These are phyloP conservation scores for Euclidia mi DNA, from an alignment of 2,888 invertebrate species.

Conservation along the genomic window DNA sequence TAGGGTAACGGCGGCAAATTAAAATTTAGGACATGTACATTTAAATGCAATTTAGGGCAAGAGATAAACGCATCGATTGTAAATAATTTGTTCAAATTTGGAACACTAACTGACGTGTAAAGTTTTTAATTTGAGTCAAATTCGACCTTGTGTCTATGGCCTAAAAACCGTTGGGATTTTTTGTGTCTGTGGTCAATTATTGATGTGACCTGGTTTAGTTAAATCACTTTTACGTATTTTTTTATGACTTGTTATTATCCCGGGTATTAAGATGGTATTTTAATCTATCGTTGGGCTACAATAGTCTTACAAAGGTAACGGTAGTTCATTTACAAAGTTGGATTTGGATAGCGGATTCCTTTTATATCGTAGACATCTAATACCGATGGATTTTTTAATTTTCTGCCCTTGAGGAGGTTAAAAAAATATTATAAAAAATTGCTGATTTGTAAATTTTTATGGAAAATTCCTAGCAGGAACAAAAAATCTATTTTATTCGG, in stretches of 20 bases:
- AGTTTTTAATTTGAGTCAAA: constrained; percentile 4
- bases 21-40: constrained; percentile 80
- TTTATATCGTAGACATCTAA: too few species aligned
- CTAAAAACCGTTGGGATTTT: background rate
- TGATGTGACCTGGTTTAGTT: background rate
- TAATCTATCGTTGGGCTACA: too few species aligned
- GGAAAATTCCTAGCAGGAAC: too few species aligned
- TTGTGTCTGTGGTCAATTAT: background rate
- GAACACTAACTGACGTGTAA: constrained; percentile 22
- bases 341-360: too few species aligned
- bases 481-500: too few species aligned
- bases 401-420: too few species aligned
- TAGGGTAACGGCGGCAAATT: constrained; percentile 71
- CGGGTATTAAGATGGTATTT: too few species aligned
- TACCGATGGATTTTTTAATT: too few species aligned
- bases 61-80: constrained; percentile 61
- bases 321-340: too few species aligned
- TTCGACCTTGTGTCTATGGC: constrained; percentile 14
- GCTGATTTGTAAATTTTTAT: too few species aligned
- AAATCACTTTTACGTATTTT: background rate
- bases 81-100: constrained; percentile 47
- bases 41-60: constrained; percentile 77
- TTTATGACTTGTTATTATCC: background rate
- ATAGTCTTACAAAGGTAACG: too few species aligned
- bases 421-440: too few species aligned